phyloP scores from a whole-genome alignment of 1,140 invertebrate genomes.

The Eumaeus atala region DNA sequence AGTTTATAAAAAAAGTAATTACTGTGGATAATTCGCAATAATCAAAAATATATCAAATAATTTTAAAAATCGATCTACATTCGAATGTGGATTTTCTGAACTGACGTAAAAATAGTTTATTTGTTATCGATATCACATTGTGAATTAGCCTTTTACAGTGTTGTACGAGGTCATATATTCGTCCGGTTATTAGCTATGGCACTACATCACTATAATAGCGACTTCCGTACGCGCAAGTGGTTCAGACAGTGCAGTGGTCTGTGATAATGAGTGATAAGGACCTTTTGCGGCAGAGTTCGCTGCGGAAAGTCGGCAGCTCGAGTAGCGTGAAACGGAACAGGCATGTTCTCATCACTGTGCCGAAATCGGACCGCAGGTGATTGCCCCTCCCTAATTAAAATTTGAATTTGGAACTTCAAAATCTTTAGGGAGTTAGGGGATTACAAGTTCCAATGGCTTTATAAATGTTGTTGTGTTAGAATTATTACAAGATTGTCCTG shows the following conservation, averaged over 20 bases:
- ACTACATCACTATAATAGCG: constrained; percentile 25
- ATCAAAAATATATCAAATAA: too few species aligned
- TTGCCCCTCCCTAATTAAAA: constrained; percentile 21
- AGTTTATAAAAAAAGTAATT: too few species aligned
- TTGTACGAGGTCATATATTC: constrained; percentile 29
- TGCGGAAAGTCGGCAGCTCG: constrained; percentile 36
- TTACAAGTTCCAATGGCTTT: too few species aligned
- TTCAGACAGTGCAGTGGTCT: constrained; percentile 20
- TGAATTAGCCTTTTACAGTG: constrained; percentile 30
- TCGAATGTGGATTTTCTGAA: too few species aligned
- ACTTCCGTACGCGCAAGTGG: constrained; percentile 25
- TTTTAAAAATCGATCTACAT: too few species aligned
- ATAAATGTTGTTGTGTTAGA: too few species aligned
- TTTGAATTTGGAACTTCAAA: not conserved
- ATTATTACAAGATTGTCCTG: too few species aligned
- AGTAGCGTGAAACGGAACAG: constrained; percentile 31
- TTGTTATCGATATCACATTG: constrained; percentile 16
- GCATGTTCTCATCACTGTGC: constrained; percentile 48
- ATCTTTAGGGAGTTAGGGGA: too few species aligned
- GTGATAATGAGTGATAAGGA: constrained; percentile 43
- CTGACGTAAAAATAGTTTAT: too few species aligned
- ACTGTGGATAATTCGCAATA: too few species aligned
- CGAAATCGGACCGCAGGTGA: constrained; percentile 39
- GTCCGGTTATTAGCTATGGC: constrained; percentile 25
- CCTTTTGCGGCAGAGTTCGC: constrained; percentile 42